Conservation (phyloP, 2,113 vertebrate species). For the Cervus canadensis region DNA sequence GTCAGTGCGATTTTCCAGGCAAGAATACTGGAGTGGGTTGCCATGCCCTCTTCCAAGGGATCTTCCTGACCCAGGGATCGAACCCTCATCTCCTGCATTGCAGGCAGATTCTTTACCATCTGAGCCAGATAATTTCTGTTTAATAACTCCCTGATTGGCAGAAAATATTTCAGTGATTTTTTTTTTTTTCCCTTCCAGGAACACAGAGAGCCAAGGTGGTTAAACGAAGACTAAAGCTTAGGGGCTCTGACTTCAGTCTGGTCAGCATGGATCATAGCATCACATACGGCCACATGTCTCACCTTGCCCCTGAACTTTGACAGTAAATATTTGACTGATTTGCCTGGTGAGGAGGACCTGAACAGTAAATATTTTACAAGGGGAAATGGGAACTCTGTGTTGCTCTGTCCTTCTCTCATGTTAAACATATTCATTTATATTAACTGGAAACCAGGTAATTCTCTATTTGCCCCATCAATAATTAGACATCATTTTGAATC, state of each 20-base stretch:
- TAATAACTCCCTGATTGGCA: not conserved
- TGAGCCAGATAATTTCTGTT: not conserved
- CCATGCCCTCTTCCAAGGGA: not conserved
- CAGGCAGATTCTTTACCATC: not conserved
- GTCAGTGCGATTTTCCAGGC: not conserved
- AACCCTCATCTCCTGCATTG: not conserved
- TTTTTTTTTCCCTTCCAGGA: not conserved
- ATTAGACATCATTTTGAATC: slow-evolving; percentile 31
- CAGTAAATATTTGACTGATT: slow-evolving; percentile 61
- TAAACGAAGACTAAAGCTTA: not conserved
- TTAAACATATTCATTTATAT: slow-evolving; percentile 53
- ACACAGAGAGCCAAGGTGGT: not conserved
- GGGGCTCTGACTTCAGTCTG: not conserved
- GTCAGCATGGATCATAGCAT: not conserved
- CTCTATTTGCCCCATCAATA: slow-evolving; percentile 37
- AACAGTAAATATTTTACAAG: slow-evolving; percentile 60
- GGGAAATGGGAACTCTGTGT: slow-evolving; percentile 29
- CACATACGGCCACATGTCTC: not conserved
- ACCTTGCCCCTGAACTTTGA: slow-evolving; percentile 16
- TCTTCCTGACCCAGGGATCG: rapidly evolving
- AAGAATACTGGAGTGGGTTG: not conserved
- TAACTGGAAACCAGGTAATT: slow-evolving; percentile 11
- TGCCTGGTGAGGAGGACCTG: not conserved
- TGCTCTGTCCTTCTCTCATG: slow-evolving; percentile 28
- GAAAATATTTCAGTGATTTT: not conserved